These are phyloP conservation scores for Litoditis marina DNA, from an alignment of 2,888 invertebrate genomes.

Conservation along the genomic window DNA sequence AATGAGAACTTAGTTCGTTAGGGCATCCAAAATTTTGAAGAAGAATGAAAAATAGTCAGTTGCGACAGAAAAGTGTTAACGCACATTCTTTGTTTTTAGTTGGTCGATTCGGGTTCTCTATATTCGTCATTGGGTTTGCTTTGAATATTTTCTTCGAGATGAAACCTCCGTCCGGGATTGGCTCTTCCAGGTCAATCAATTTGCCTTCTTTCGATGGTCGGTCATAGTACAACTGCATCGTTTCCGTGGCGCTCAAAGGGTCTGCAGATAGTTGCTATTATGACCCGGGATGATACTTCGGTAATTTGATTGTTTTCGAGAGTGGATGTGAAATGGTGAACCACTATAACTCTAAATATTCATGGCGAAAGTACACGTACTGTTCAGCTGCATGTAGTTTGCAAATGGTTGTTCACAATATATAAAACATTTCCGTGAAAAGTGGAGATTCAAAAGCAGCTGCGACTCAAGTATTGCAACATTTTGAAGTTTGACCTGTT, in stretches of 20 bases:
- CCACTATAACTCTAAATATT: background rate
- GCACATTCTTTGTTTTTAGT: slow-evolving; percentile 44
- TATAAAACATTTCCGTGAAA: no score
- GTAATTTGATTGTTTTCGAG: background rate
- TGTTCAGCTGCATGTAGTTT: no score
- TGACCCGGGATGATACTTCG: background rate
- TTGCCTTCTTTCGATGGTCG: slow-evolving; percentile 43
- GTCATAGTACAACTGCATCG: slow-evolving; percentile 52
- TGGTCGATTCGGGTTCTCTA: slow-evolving; percentile 36
- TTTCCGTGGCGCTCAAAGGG: slow-evolving; percentile 44
- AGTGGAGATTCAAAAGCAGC: no score
- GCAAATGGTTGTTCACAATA: no score
- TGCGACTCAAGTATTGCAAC: no score
- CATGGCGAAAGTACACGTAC: no score
- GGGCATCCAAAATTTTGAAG: no score
- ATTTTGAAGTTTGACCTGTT: no score
- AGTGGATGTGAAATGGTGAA: no score
- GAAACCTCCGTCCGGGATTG: slow-evolving; percentile 53
- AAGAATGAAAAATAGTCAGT: no score
- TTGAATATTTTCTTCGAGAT: slow-evolving; percentile 48
- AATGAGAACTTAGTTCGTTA: no score
- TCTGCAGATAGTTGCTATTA: slow-evolving; percentile 31
- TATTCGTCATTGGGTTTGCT: slow-evolving; percentile 37
- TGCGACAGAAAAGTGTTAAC: no score
- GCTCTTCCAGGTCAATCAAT: slow-evolving; percentile 44